Base-by-base conservation (phyloP, 2,888 invertebrate genomes). In the Synergus laeviventris region DNA sequence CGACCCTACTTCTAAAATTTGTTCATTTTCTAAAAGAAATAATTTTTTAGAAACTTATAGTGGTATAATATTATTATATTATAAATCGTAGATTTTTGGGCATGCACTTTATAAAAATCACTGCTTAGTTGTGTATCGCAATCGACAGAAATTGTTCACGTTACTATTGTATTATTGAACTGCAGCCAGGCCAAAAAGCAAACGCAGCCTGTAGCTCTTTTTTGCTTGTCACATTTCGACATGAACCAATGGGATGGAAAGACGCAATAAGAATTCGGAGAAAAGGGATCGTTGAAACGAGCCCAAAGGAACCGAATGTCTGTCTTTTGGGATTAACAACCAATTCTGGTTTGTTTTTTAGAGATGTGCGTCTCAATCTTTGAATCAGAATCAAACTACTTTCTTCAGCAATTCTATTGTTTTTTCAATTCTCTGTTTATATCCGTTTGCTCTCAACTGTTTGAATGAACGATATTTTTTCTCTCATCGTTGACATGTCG, bases 111-210 rank as follows among this genome's bases (percentile, higher is more conserved):
- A 21, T 39, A 39, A 60, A 42, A 66, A 45, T 66, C 66, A 66
- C 45, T 16, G 45, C 24, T 45, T 42, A 66, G 66, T 45, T 66
- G 42, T 66, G 54, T 54, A 54, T n/a, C 54, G 54, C 54, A 54
- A 54, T 66, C 42, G 42, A 66, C 8, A 24, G 66, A 70, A 54
- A 70, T 49, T 49, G 49, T 70, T 70, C 12, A 49, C 49, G 49
- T 70, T 70, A 70, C 49, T 80, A 82, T 31, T 31, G n/a, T n/a
- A 31, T 80, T 76, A 81, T 84, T 84, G 84, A 84, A 84, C 84
- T 84, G 84, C 84, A 84, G 79, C 81, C 82, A 78, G 77, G 81
- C 74, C 24, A 76, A 76, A 31, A 70, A 70, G 12, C 36, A 49
- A 70, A 70, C 49, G 49, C 70, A 70, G 49, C 70, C 49, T 70